Evolutionary conservation across 2,113 vertebrate genomes (phyloP), one percentile per base, ranked within the genome.

Genomic region (Macheiramphus alcinus): DNA sequence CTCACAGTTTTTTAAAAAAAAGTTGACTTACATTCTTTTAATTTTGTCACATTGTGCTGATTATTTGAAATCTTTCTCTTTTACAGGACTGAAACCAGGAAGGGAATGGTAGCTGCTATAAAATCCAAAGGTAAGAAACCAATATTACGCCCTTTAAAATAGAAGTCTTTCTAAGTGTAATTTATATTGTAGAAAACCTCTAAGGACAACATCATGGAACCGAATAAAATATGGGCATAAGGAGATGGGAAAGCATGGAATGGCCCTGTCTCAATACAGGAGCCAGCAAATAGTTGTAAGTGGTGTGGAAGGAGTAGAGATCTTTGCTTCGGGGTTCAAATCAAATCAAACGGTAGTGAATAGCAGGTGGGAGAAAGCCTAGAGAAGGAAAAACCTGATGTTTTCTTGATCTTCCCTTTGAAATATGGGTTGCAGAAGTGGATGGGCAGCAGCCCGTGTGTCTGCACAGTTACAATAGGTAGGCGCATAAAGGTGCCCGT

Each of bases 61-160:
- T 83, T 47, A 42, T 59, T 32, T 92, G 34, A 58, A 79, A 82
- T 43, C 59, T 66, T 75, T 78, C 76, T 96, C 97, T 93, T 98
- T 99, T 96, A 93, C 97, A 99, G 99, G 94, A 90, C 93, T 92
- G 98, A 98, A 96, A 50, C 82, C 48, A 21, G 88, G 95, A 97
- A 92, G 86, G 97, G 97, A 93, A 52, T 34, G 31, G 78, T 96
- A 86, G 86, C 98, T 95, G 98, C 97, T 65, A 93, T 98, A 73
- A 98, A 98, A 92, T 99, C 98, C 55, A 98, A 99, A 98, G 99
- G 99, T 99, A 98, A 99, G 99, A 47, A 45, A 45, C 5, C 1
- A 34, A 15, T 2, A 10, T 80, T 45, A 25, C 0, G 1, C n/a
- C 63, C 5, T 11, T 65, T 26, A 53, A 66, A 81, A 47, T 23